Evolutionary conservation across 2,797 vertebrate species (phyloP), one percentile per base, ranked within the genome.

Genomic region (Peromyscus nudipes): DNA sequence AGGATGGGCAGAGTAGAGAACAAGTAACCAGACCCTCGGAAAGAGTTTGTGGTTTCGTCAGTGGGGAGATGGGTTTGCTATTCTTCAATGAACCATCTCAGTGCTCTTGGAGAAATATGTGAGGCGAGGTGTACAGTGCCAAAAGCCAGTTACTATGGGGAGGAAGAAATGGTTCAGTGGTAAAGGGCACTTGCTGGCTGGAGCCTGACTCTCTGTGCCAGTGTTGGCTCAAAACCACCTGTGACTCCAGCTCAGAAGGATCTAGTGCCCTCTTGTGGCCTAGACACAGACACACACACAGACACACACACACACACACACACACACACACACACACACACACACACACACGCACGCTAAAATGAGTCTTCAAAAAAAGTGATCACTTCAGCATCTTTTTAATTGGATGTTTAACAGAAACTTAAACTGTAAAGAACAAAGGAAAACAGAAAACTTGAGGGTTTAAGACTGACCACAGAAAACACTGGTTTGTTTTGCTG

Each of bases 21-120:
- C 40, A 2, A 67, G 2, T 49, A 76, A 3, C 46, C 43, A 49
- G 69, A 71, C 7, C 12, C 27, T 86, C 46, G 12, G 21, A 60
- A 86, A 43, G 13, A 69, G 7, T 89, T 95, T 60, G 6, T 19
- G 46, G 1, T 84, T 89, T 31, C 34, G 34, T 55, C 17, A 16
- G 4, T 64, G 12, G 73, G 31, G 89, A 37, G 46, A 55, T 14
- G 27, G 29, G 9, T 89, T 17, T 64, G 27, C 46, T 49, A 5
- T 37, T 85, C 49, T 46, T 89, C n/a, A 55, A 3, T 25, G 49
- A 92, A 55, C 40, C 23, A 1, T 37, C 60, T 89, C 79, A 55
- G 71, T 87, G n/a, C 29, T 94, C 37, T 46, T 93, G 43, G 60
- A 90, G 27, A 88, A 92, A 69, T 79, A 87, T 27, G 23, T n/a